Evolutionary conservation across 37 sponge, comb jelly and placozoan genomes (phyloP), one percentile per base, ranked within the genome.

Genomic region (Amphimedon queenslandica): DNA sequence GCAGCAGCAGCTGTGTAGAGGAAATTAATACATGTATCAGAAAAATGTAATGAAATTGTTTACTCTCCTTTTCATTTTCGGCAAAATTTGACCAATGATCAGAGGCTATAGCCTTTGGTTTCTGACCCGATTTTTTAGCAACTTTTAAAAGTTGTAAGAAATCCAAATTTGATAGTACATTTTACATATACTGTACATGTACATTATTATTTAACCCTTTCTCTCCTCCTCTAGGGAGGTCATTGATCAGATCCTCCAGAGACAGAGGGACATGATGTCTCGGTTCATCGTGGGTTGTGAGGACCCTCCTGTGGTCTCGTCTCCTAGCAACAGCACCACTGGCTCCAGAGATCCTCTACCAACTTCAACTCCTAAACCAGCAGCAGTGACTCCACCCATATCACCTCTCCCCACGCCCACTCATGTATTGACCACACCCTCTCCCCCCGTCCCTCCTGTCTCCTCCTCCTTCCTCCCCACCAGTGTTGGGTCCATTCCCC

Each of bases 231-330:
- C n/a, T n/a, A n/a, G n/a, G n/a, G n/a, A n/a, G n/a, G n/a, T n/a
- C n/a, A n/a, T n/a, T n/a, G n/a, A n/a, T n/a, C n/a, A n/a, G n/a
- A n/a, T n/a, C n/a, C n/a, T n/a, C n/a, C n/a, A n/a, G n/a, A n/a
- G n/a, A n/a, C n/a, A n/a, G n/a, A n/a, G 13, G 53, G 61, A 60
- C 61, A 60, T 6, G 24, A 60, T n/a, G 5, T 25, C 61, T 60
- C 61, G 61, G 8, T 25, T n/a, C 61, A 25, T 60, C 5, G 61
- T n/a, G 28, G 61, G 61, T n/a, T 60, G 61, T n/a, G 61, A 60
- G 13, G n/a, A n/a, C n/a, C n/a, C n/a, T n/a, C 51, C 51, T 47
- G 51, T 18, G 13, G 13, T 18, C 8, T 47, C 51, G 13, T 47
- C 51, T 18, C 8, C 51, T 47, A 47, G 13, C 13, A 13, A 8